Base-by-base conservation (phyloP, 2,113 vertebrate genomes). In the Urocitellus parryii region DNA sequence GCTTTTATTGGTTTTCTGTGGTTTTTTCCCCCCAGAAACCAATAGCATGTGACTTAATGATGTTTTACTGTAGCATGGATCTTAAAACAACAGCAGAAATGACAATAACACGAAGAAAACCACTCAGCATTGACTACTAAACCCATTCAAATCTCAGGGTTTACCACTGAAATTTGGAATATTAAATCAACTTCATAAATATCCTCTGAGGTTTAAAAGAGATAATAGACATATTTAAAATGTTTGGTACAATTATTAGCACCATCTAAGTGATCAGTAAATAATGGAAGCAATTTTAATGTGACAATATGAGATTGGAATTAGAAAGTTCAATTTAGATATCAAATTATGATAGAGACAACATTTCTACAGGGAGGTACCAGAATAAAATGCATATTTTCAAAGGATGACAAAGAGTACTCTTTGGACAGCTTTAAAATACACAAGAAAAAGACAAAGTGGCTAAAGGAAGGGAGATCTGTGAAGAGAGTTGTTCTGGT, bases 261-360 rank as follows among this genome's bases (percentile, higher is more conserved):
- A 86, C 6, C 85, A 61, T 85, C 20, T 20, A 90, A 81, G 8
- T 56, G 6, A 63, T 77, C n/a, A 76, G 11, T 70, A 83, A n/a
- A 93, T 84, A 58, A 58, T 42, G 45, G 1, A n/a, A 6, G 13
- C 34, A 72, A 18, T 82, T 72, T 32, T 70, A 51, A 80, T 61
- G 10, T 67, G 63, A 56, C 2, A 18, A 6, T 1, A 87, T 63
- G 17, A 70, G 70, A 58, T 45, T 80, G 18, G 24, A 63, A 58
- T 58, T 58, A 58, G 48, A 83, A 29, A 29, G 68, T 95, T 77
- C 32, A 87, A 65, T 2, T 83, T 92, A 45, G 0, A 65, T 74
- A 27, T 65, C 34, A 85, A 86, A 80, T 88, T 79, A 51, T 58
- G 86, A 77, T n/a, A 88, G 45, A 76, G 53, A 78, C 92, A 93